A percentile compares a stretch with the other conserved stretches of the same genome.
Evolutionary conservation across 2,888 invertebrate genomes (phyloP).

Genomic region (Auanema sp.): DNA sequence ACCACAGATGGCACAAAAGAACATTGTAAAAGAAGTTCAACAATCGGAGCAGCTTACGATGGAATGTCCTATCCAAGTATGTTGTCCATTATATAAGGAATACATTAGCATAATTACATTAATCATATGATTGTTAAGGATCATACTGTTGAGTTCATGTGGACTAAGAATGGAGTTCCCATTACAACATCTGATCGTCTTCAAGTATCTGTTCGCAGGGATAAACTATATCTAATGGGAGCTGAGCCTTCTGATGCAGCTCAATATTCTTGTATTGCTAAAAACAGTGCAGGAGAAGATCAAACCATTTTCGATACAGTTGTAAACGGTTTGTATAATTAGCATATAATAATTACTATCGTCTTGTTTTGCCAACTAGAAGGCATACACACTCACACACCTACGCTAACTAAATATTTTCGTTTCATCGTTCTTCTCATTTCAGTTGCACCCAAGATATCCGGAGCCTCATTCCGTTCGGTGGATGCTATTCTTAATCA

Average conservation of each 20-base stretch:
- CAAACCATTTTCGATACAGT: slow-evolving; percentile 70
- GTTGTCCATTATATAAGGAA: not conserved
- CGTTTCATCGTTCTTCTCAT: not conserved
- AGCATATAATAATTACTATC: not conserved
- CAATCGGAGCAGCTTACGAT: slow-evolving; percentile 70
- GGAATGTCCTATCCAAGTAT: slow-evolving; percentile 44
- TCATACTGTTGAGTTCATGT: slow-evolving; percentile 36
- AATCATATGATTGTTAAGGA: slow-evolving; percentile 45
- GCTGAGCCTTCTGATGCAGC: slow-evolving; percentile 69
- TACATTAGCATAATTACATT: not conserved
- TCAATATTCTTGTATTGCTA: slow-evolving; percentile 70
- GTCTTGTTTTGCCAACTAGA: not conserved
- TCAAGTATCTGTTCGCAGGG: slow-evolving; percentile 42
- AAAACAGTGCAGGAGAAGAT: slow-evolving; percentile 73
- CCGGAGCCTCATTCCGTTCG: slow-evolving; percentile 51
- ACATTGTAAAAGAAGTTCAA: slow-evolving; percentile 58
- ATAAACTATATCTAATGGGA: slow-evolving; percentile 52
- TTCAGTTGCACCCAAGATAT: slow-evolving; percentile 69
- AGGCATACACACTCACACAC: not conserved
- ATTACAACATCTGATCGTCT: slow-evolving; percentile 35
- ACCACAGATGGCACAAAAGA: slow-evolving; percentile 40
- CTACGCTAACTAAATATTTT: too few species aligned
- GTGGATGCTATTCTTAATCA: slow-evolving; percentile 64
- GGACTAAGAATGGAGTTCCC: slow-evolving; percentile 51
- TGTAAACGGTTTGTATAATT: slow-evolving; percentile 62